A percentile compares a stretch with the other conserved stretches of the same genome.
Evolutionary conservation across 2,888 invertebrate genomes (phyloP).

Genomic region (Lymantria monacha): DNA sequence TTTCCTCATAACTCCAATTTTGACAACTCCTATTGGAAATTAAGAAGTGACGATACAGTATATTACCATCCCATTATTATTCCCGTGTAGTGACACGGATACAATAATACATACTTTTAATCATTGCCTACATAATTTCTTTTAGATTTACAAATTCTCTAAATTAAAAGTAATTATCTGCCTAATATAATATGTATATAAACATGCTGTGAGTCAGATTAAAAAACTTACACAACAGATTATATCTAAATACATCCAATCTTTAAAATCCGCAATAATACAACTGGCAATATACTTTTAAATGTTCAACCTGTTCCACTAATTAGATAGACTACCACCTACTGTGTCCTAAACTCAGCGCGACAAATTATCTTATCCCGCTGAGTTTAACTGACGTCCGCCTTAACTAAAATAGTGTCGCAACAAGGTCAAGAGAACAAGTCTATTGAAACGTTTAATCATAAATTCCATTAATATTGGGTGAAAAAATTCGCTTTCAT

Average conservation of each 20-base stretch:
- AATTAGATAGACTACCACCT: slow-evolving; percentile 47
- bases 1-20: too few relatives aligned
- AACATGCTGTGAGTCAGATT: neutral
- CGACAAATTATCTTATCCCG: slow-evolving; percentile 43
- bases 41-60: too few relatives aligned
- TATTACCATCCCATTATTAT: too few relatives aligned
- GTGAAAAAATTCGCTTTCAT: slow-evolving; percentile 38
- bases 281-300: slow-evolving; percentile 23
- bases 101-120: too few relatives aligned
- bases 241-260: neutral
- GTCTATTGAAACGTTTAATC: slow-evolving; percentile 28
- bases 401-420: slow-evolving; percentile 24
- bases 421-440: slow-evolving; percentile 27
- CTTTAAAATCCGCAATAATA: slow-evolving; percentile 6
- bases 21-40: too few relatives aligned
- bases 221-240: neutral
- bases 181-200: neutral
- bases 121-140: too few relatives aligned
- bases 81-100: too few relatives aligned
- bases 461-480: slow-evolving; percentile 35
- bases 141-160: too few relatives aligned
- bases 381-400: slow-evolving; percentile 35
- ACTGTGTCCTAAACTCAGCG: slow-evolving; percentile 42
- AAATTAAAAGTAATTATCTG: neutral
- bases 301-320: slow-evolving; percentile 35